These are phyloP conservation scores for Ellobius talpinus DNA, from an alignment of 2,113 vertebrate genomes.

Conservation along the genomic window DNA sequence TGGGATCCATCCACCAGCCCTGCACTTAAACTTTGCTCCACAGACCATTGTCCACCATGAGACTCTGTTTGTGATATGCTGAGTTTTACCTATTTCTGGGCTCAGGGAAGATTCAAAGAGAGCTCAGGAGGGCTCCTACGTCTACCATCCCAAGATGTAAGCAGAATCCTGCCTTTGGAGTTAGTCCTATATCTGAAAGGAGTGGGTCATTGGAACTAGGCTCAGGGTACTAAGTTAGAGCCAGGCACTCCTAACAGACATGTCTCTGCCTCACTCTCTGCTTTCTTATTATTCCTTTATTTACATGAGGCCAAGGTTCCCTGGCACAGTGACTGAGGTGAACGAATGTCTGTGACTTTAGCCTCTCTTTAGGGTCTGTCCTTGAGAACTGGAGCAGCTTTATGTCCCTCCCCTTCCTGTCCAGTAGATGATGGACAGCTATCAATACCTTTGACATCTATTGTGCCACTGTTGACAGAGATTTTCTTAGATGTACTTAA, in stretches of 20 bases:
- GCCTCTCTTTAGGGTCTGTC: not conserved
- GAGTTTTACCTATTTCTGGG: not conserved
- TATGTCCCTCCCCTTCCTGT: too few relatives aligned
- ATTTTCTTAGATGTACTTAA: not conserved
- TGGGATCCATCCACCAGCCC: not conserved
- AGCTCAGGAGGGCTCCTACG: too few relatives aligned
- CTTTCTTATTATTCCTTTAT: not conserved
- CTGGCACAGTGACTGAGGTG: not conserved
- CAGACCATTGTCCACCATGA: too few relatives aligned
- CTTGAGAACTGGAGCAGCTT: not conserved
- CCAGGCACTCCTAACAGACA: too few relatives aligned
- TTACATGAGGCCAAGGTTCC: not conserved
- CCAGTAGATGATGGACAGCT: not conserved
- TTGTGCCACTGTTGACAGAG: not conserved
- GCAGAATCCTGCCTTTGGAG: not conserved
- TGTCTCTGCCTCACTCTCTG: not conserved
- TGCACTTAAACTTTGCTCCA: not conserved
- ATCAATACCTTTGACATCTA: too few relatives aligned
- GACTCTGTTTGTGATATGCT: not conserved
- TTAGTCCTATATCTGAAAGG: not conserved
- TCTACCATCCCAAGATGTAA: not conserved
- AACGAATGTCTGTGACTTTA: not conserved
- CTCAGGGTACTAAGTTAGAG: not conserved
- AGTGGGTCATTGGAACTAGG: not conserved
- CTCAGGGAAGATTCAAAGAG: not conserved